Base-by-base conservation (phyloP, 23 tunicate species). In the Trididemnum clinides region DNA sequence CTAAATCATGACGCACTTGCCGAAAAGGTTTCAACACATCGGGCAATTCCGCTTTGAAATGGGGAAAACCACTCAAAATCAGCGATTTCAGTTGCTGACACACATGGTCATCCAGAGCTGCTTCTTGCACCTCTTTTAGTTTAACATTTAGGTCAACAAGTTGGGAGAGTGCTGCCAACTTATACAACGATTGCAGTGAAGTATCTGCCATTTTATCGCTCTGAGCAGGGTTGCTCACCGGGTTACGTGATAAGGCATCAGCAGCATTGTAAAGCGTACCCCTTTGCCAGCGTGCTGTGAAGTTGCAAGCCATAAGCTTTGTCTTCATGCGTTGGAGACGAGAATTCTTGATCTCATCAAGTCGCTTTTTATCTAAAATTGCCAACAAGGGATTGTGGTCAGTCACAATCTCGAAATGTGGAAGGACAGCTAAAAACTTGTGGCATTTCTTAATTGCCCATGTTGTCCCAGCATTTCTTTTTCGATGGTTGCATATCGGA, bases 381-480 rank as follows among this genome's bases (percentile, higher is more conserved):
- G 83, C 29, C 18, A 78, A 19, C 33, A 78, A 54, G 34, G 66
- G 66, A 10, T 78, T 27, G 34, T 78, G 64, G n/a, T 78, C 66
- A 12, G 33, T 54, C 27, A 78, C 26, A 1, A 78, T n/a, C 33
- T 51, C n/a, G n/a, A 78, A 78, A 78, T 50, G 66, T 1, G 7
- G 35, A 33, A 78, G 30, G 1, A 4, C 83, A 1, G 19, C 65
- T 33, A 44, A 27, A 49, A 50, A 78, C n/a, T 28, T 50, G 33
- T 54, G 69, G 33, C 83, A 78, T 78, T 78, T 78, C 18, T 54
- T 5, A 22, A 78, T 32, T 50, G 69, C 83, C 83, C 64, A 31
- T 1, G 64, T 35, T 50, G 51, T 69, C 12, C 65, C 12, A 75
- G 31, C 59, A 38, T 38, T 38, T 75, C 81, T 38, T 49, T 23